Evolutionary conservation across 2,888 invertebrate species (phyloP).

Genomic region (Neoscelio sp.): DNA sequence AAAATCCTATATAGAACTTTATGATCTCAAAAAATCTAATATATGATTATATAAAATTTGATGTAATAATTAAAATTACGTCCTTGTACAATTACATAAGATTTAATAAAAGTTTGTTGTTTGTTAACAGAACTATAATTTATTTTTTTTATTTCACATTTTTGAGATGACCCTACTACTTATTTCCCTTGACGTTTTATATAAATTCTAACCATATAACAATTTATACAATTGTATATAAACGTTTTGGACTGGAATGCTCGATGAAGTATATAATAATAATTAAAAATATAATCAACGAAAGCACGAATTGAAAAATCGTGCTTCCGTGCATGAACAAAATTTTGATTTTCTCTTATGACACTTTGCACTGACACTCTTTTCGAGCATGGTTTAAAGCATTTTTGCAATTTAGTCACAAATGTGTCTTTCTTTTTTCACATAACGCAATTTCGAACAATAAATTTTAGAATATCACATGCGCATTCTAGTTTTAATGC

Average conservation of each 20-base stretch:
- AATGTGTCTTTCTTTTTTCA: constrained; percentile 69
- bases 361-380: constrained; percentile 78
- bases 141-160: too few species aligned
- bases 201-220: too few species aligned
- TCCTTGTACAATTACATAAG: too few species aligned
- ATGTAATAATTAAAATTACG: too few species aligned
- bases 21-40: too few species aligned
- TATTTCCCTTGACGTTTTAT: neutral
- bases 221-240: constrained; percentile 35
- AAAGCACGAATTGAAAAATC: constrained; percentile 23
- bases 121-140: too few species aligned
- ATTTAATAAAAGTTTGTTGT: too few species aligned
- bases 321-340: constrained; percentile 64
- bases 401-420: constrained; percentile 69
- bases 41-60: too few species aligned
- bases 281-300: constrained; percentile 30
- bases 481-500: constrained; percentile 39
- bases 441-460: neutral
- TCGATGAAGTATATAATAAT: constrained; percentile 24
- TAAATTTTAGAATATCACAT: constrained; percentile 42
- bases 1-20: too few species aligned
- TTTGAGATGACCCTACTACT: too few species aligned
- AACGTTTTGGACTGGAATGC: neutral
- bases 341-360: constrained; percentile 63
- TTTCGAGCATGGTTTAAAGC: constrained; percentile 76